Evolutionary conservation across 2,113 vertebrate genomes (phyloP).

Genomic region (Oophaga pumilio): DNA sequence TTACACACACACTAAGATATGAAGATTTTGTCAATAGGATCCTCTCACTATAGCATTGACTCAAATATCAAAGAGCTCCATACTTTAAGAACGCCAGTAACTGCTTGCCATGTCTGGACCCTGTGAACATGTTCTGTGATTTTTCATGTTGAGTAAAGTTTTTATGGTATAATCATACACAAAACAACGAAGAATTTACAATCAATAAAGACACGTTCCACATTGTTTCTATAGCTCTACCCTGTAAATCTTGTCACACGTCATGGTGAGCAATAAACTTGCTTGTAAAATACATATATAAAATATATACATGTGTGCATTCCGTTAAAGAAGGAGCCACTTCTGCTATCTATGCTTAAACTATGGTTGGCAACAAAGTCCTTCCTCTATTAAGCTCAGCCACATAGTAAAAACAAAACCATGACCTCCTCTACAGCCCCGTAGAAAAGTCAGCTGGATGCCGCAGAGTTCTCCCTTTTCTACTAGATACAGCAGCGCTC

Average conservation of each 20-base stretch:
- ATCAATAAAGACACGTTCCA: neutral
- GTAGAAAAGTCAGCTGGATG: neutral
- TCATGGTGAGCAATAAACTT: neutral
- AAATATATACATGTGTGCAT: neutral
- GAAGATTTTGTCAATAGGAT: too few species aligned
- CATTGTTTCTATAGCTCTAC: neutral
- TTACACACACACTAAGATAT: too few species aligned
- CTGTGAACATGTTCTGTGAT: too few species aligned
- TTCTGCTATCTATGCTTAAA: neutral
- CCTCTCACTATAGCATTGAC: too few species aligned
- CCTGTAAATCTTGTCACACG: neutral
- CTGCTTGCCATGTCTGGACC: too few species aligned
- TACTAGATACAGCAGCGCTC: too few species aligned
- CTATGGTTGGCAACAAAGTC: neutral
- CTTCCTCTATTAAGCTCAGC: neutral
- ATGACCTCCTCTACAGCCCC: neutral
- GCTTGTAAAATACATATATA: neutral
- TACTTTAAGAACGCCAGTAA: too few species aligned
- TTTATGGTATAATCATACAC: neutral
- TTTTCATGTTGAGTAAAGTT: too few species aligned
- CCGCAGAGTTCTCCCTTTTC: too few species aligned
- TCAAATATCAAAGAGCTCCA: too few species aligned
- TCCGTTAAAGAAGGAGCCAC: neutral
- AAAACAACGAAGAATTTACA: neutral
- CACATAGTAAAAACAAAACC: neutral